Conservation (phyloP, 2,888 invertebrate species). For the Limnephilus marmoratus region DNA sequence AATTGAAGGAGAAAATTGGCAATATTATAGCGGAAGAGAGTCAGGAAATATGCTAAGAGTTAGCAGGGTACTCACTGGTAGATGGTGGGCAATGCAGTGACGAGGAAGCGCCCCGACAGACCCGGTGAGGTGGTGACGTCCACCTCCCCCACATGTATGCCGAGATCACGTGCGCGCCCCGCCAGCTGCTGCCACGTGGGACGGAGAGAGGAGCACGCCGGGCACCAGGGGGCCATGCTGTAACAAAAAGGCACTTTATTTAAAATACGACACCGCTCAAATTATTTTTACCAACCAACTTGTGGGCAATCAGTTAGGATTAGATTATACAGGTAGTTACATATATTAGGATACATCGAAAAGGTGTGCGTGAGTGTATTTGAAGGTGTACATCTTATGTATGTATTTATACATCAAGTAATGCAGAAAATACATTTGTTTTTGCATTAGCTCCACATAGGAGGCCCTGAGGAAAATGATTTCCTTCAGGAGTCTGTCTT, state of each 20-base stretch:
- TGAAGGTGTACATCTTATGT: too few relatives aligned
- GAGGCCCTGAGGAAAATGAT: too few relatives aligned
- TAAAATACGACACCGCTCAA: not conserved
- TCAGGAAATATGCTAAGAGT: not conserved
- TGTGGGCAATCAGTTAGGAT: too few relatives aligned
- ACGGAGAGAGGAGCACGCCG: constrained; percentile 94
- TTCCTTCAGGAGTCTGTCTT: too few relatives aligned
- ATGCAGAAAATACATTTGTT: too few relatives aligned
- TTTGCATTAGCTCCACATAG: too few relatives aligned
- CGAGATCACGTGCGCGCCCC: constrained; percentile 82
- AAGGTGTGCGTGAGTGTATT: too few relatives aligned
- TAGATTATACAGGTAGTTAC: too few relatives aligned
- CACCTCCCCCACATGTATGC: constrained; percentile 91
- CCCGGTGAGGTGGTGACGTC: constrained; percentile 97
- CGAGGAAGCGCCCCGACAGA: constrained; percentile 97
- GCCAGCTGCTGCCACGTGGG: constrained; percentile 94
- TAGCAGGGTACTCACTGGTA: constrained; percentile 85
- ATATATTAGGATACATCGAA: too few relatives aligned
- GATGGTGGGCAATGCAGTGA: constrained; percentile 97
- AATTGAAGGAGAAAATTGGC: too few relatives aligned
- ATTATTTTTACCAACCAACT: too few relatives aligned
- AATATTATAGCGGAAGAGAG: not conserved
- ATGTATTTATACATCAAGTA: too few relatives aligned
- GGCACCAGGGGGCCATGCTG: constrained; percentile 99
- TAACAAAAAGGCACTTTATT: constrained; percentile 58